phyloP scores from a whole-genome alignment of 2,888 invertebrate species.

The Saturnia pavonia region DNA sequence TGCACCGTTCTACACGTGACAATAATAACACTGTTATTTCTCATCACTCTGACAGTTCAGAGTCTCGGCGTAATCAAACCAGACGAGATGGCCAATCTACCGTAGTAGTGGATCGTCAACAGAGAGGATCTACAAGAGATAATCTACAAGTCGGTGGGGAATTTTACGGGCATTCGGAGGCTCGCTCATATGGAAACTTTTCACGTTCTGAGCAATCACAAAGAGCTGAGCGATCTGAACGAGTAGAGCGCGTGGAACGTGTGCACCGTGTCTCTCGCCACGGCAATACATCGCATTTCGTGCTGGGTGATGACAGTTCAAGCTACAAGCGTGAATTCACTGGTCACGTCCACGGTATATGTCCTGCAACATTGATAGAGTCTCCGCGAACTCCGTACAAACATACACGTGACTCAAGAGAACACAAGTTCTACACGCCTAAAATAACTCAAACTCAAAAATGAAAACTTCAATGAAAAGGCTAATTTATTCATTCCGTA shows the following conservation, averaged over 20 bases:
- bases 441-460: constrained; percentile 72
- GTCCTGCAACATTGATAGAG: constrained; percentile 90
- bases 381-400: constrained; percentile 89
- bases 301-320: constrained; percentile 85
- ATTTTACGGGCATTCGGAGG: constrained; percentile 88
- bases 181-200: constrained; percentile 86
- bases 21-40: constrained; percentile 71
- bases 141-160: constrained; percentile 87
- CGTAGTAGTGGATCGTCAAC: constrained; percentile 82
- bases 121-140: constrained; percentile 83
- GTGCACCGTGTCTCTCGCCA: constrained; percentile 83
- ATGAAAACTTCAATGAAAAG: constrained; percentile 22
- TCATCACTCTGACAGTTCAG: constrained; percentile 75
- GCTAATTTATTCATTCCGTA: constrained; percentile 51
- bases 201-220: constrained; percentile 76
- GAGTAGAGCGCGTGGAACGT: constrained; percentile 82
- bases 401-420: constrained; percentile 91
- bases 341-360: constrained; percentile 87
- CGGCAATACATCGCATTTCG: constrained; percentile 88
- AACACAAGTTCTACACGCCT: constrained; percentile 91
- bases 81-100: constrained; percentile 81
- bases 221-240: constrained; percentile 57
- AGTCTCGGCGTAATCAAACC: constrained; percentile 57
- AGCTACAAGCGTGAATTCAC: constrained; percentile 91
- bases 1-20: constrained; percentile 87